A percentile compares a stretch with the other conserved stretches of the same genome.
Evolutionary conservation across 2,113 vertebrate species (phyloP).

Genomic region (Phalacrocorax brasilianus): DNA sequence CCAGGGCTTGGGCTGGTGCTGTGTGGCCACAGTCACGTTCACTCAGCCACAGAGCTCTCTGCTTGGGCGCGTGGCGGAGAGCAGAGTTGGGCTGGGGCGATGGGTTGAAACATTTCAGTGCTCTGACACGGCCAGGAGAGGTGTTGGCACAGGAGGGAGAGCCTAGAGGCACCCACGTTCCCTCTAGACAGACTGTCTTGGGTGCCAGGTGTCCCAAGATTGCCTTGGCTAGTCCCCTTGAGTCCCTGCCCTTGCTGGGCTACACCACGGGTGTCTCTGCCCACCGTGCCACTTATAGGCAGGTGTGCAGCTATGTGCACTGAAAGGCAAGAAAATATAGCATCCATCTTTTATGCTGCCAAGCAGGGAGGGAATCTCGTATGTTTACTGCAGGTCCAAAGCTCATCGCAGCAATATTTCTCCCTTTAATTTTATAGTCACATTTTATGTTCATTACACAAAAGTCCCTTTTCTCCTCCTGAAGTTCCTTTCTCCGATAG

Average conservation of each 20-base stretch:
- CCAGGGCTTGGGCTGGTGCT: neutral
- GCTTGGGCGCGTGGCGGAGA: accelerated
- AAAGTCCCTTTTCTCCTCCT: neutral
- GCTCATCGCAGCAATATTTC: neutral
- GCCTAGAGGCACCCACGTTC: neutral
- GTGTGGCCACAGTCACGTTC: neutral
- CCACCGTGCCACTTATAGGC: neutral
- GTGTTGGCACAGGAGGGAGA: neutral
- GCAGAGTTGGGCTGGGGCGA: neutral
- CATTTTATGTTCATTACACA: neutral
- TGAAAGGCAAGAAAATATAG: conserved; percentile 9
- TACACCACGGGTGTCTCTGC: neutral
- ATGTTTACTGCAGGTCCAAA: neutral
- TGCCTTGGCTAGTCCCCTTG: neutral
- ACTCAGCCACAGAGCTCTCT: neutral
- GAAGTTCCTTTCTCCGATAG: neutral
- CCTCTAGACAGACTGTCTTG: neutral
- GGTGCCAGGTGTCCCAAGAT: neutral
- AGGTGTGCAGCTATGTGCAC: neutral
- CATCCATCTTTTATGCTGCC: neutral
- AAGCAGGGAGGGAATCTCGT: neutral
- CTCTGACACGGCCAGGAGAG: neutral
- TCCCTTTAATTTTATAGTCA: neutral
- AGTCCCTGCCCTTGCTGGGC: neutral
- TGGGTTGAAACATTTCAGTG: neutral